Percentiles rank a stretch among this genome's conserved stretches.
phyloP scores from a whole-genome alignment of 2,888 invertebrate species.

The Clostera curtula region DNA sequence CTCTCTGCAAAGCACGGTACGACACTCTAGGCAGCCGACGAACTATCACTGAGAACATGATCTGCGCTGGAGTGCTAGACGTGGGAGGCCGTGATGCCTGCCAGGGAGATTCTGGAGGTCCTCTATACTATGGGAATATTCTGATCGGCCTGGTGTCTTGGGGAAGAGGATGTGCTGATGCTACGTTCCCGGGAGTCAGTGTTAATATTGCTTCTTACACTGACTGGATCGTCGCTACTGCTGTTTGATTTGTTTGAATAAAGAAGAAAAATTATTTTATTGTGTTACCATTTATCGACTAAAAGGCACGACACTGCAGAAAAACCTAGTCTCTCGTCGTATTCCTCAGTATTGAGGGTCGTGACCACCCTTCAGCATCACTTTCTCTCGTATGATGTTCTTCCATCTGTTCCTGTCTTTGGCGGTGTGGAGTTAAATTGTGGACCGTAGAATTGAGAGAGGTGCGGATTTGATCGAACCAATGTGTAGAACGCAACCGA shows the following conservation, averaged over 20 bases:
- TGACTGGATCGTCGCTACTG: constrained; percentile 28
- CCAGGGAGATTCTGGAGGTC: constrained; percentile 68
- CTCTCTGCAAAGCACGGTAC: constrained; percentile 10
- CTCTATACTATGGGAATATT: constrained; percentile 43
- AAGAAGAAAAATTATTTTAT: background rate
- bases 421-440: too few relatives aligned
- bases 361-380: too few relatives aligned
- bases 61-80: constrained; percentile 43
- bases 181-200: constrained; percentile 60
- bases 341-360: too few relatives aligned
- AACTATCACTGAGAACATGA: constrained; percentile 43
- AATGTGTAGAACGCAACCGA: too few relatives aligned
- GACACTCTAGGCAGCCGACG: constrained; percentile 1
- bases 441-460: too few relatives aligned
- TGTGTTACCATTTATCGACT: background rate
- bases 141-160: constrained; percentile 64
- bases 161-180: constrained; percentile 61
- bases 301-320: background rate
- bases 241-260: constrained; percentile 8
- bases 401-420: too few relatives aligned
- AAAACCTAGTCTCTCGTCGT: too few relatives aligned
- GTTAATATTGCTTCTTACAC: constrained; percentile 43
- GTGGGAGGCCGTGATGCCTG: constrained; percentile 41
- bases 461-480: too few relatives aligned
- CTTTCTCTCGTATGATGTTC: too few relatives aligned